Evolutionary conservation across 2,888 invertebrate genomes (phyloP), one percentile per base, ranked within the genome.

Genomic region (Yponomeuta plumbellus): DNA sequence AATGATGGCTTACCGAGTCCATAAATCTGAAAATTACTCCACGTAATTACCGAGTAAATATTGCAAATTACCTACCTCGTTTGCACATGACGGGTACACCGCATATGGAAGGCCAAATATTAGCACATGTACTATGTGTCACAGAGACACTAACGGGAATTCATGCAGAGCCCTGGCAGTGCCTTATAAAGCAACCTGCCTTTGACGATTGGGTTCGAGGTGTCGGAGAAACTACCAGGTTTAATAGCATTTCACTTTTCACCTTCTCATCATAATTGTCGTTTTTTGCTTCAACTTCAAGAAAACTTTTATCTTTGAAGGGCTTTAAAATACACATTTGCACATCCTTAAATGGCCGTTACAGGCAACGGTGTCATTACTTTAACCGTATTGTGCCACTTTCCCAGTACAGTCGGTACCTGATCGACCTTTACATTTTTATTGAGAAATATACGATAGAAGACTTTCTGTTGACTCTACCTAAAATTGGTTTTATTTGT

Each of bases 281-380:
- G 23, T 44, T 64, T 66, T 58, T 59, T 66, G 59, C 23, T 11
- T 26, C 26, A 34, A 11, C 22, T 66, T 59, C 56, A n/a, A 56
- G 59, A 58, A 67, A 64, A 64, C 63, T 57, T 70, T 73, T 71
- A 70, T 70, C 71, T 69, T 73, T 79, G 77, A 20, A 77, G 10
- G 71, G 72, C 74, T 79, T 81, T 81, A 80, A 81, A 81, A 77
- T 83, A 78, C 71, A 78, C 80, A 81, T 81, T 80, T 77, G 79
- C 79, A 84, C 83, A 83, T 84, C 85, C 85, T 82, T 78, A 75
- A 84, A 81, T 78, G 76, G 75, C 17, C 26, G 21, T 75, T 77
- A 75, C 74, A 75, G 73, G 74, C 79, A 79, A 77, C 79, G 81
- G 77, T 79, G 78, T 76, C 77, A 77, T 82, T 82, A 84, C 56